phyloP scores from a whole-genome alignment of 2,888 invertebrate genomes.

The Clusia tigrina region DNA sequence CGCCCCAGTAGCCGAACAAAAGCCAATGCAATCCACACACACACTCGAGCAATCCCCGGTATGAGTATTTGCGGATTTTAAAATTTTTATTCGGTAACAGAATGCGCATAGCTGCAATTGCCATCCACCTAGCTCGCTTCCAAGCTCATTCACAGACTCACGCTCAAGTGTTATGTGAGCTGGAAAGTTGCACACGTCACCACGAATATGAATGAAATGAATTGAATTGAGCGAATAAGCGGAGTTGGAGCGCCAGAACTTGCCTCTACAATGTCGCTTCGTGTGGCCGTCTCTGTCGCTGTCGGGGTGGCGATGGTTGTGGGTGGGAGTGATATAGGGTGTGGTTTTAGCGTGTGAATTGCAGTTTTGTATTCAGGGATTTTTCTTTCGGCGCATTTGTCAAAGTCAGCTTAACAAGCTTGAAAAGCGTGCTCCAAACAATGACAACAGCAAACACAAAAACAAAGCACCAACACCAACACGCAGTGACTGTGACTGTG shows the following conservation, averaged over 20 bases:
- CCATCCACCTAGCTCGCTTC: neutral
- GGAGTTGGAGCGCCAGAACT: neutral
- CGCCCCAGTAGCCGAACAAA: neutral
- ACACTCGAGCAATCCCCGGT: too few relatives aligned
- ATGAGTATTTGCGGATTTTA: too few relatives aligned
- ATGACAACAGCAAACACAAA: conserved; percentile 13
- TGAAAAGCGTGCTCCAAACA: conserved; percentile 28
- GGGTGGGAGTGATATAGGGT: neutral
- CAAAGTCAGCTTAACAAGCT: conserved; percentile 42
- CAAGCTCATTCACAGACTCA: too few relatives aligned
- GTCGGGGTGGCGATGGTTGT: neutral
- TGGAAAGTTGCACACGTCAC: conserved; percentile 3
- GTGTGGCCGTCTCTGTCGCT: neutral
- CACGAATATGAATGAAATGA: neutral
- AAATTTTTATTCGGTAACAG: too few relatives aligned
- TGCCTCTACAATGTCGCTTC: neutral
- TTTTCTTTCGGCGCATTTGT: conserved; percentile 35
- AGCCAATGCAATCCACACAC: neutral
- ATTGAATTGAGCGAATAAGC: conserved; percentile 1
- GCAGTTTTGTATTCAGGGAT: conserved; percentile 24
- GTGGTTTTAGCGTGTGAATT: neutral
- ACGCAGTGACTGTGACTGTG: too few relatives aligned
- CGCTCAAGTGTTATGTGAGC: neutral
- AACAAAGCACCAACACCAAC: neutral
- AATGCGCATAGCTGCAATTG: neutral